Conservation (phyloP, 2,113 vertebrate species). For the Platichthys flesus region DNA sequence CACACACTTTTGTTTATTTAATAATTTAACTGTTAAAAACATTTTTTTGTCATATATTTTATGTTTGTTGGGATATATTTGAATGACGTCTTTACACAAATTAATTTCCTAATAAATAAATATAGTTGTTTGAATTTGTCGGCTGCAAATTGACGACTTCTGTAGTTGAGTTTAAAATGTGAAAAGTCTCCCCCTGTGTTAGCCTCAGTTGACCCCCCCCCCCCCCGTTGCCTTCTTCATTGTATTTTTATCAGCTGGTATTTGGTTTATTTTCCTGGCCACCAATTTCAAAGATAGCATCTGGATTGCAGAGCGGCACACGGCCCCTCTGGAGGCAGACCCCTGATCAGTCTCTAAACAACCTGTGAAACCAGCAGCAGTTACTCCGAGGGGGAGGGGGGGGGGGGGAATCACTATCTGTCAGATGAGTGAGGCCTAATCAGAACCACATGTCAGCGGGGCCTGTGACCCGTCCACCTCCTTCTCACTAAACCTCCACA, state of each 20-base stretch:
- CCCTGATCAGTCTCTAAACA: conserved; percentile 17
- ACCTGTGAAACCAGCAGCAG: conserved; percentile 15
- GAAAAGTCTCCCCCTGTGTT: neutral
- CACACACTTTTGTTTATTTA: no score
- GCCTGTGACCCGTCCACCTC: conserved; percentile 11
- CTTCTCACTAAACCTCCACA: conserved; percentile 26
- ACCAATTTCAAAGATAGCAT: conserved; percentile 72
- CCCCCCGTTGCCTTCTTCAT: conserved; percentile 29
- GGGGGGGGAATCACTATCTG: conserved; percentile 7
- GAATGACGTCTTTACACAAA: no score
- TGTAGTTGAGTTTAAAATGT: no score
- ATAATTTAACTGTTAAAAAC: no score
- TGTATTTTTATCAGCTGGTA: conserved; percentile 52
- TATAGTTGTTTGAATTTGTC: no score
- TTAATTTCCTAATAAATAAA: no score
- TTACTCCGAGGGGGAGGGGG: no score
- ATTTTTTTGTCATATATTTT: no score
- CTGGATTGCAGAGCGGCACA: conserved; percentile 45
- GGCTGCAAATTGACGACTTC: neutral
- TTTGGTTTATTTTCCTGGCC: conserved; percentile 59
- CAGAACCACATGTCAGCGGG: conserved; percentile 29
- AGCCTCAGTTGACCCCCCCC: neutral
- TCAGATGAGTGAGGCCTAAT: conserved; percentile 44
- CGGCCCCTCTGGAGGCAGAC: conserved; percentile 43
- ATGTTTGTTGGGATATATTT: no score